Evolutionary conservation across 2,113 vertebrate species (phyloP), one percentile per base, ranked within the genome.

Genomic region (Motacilla tschutschensis): DNA sequence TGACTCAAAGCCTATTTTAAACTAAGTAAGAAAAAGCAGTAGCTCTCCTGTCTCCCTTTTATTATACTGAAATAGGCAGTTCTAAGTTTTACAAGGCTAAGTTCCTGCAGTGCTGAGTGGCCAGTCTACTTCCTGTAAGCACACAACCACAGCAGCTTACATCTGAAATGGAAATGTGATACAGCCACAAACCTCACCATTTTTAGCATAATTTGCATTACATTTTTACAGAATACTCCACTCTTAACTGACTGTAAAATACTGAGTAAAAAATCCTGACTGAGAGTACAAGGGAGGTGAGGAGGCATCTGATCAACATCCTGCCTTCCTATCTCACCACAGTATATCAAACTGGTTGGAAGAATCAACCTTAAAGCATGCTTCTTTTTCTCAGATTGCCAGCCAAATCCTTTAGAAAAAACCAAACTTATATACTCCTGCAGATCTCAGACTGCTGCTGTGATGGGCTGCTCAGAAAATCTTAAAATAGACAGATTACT

Each of bases 401-500:
- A 90, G 59, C 26, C 47, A 90, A 87, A 78, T 44, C 24, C 47
- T 79, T 54, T 50, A 55, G 55, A 47, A 73, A 79, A 70, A 60
- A 1, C 0, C 16, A 28, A 77, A 70, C 10, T 60, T 55, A 62
- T 55, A 48, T 31, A 44, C 7, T 83, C 55, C 54, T 62, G 72
- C 63, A 82, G 43, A 87, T 81, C 71, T 65, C 75, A 88, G 40
- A 55, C 28, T n/a, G 54, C 46, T 78, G 48, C 54, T 86, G 25
- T 48, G 54, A 91, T 10, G n/a, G 50, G 38, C 46, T 84, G 67
- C 44, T 90, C 41, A 67, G 48, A 78, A 92, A 85, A 75, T 16
- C 83, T 83, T 75, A 81, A 91, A 88, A 89, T 78, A 95, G 62
- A 73, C 57, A 62, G 31, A 89, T 85, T 91, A 91, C 62, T 89